phyloP scores from a whole-genome alignment of 2,797 vertebrate genomes.

The Paramormyrops hopkinsi region DNA sequence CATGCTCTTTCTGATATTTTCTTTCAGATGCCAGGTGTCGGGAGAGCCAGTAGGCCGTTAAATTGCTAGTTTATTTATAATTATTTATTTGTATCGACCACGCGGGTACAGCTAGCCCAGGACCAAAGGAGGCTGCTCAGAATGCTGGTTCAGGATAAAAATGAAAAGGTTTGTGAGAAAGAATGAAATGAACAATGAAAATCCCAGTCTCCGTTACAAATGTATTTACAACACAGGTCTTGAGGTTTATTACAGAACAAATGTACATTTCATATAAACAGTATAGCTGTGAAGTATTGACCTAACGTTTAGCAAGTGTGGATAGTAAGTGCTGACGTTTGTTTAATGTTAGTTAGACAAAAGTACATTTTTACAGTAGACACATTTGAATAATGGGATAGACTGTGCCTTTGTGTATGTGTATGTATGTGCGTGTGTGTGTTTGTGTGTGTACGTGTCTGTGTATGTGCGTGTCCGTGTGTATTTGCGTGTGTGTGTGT shows the following conservation, averaged over 20 bases:
- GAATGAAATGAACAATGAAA: background rate
- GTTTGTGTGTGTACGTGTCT: background rate
- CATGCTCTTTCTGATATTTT: background rate
- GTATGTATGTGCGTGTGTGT: background rate
- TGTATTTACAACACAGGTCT: background rate
- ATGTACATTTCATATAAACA: background rate
- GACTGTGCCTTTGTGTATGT: background rate
- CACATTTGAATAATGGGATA: background rate
- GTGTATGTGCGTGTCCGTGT: background rate
- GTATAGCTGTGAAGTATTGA: background rate
- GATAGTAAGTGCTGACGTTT: background rate
- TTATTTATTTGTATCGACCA: constrained; percentile 1
- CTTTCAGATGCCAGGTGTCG: background rate
- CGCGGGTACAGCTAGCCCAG: background rate
- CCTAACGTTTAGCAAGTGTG: background rate
- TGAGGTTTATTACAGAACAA: background rate
- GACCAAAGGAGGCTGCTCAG: background rate
- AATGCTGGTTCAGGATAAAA: background rate
- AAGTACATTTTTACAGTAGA: background rate
- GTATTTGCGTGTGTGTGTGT: background rate
- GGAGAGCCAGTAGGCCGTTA: background rate
- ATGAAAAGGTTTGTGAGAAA: background rate
- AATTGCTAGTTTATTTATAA: constrained; percentile 13
- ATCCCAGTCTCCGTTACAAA: background rate
- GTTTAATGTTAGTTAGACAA: background rate